phyloP scores from a whole-genome alignment of 2,113 vertebrate genomes.

The Aramus guarauna region DNA sequence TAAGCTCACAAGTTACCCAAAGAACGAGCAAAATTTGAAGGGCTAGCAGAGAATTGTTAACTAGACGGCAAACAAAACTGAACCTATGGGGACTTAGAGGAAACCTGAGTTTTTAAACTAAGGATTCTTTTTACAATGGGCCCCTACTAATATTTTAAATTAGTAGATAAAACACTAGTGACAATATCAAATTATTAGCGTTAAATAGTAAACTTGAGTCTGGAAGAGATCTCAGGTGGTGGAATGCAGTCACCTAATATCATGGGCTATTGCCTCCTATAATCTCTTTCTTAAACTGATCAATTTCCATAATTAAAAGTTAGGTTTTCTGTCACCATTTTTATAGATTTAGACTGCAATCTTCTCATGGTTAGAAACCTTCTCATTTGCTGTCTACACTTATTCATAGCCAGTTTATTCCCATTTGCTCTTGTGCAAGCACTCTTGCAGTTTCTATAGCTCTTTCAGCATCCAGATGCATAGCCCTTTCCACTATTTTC shows the following conservation, averaged over 20 bases:
- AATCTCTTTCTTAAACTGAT: background rate
- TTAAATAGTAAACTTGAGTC: background rate
- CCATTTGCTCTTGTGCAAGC: background rate
- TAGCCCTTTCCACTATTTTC: background rate
- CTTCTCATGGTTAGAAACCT: background rate
- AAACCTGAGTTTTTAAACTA: background rate
- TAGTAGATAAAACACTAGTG: background rate
- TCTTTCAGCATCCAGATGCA: background rate
- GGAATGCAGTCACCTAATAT: background rate
- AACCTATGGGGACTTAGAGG: background rate
- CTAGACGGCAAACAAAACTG: background rate
- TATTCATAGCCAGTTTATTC: background rate
- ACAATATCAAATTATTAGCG: background rate
- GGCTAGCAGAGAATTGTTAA: background rate
- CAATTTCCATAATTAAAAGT: background rate
- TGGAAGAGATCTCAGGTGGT: background rate
- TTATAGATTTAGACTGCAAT: background rate
- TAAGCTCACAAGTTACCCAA: background rate
- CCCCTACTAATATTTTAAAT: background rate
- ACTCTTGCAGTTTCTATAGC: background rate
- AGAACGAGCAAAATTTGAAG: background rate
- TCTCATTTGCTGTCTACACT: background rate
- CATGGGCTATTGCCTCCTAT: background rate
- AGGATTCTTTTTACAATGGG: background rate
- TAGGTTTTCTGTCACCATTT: background rate